Conservation (phyloP, 1,140 invertebrate genomes). For the Aricia agestis region DNA sequence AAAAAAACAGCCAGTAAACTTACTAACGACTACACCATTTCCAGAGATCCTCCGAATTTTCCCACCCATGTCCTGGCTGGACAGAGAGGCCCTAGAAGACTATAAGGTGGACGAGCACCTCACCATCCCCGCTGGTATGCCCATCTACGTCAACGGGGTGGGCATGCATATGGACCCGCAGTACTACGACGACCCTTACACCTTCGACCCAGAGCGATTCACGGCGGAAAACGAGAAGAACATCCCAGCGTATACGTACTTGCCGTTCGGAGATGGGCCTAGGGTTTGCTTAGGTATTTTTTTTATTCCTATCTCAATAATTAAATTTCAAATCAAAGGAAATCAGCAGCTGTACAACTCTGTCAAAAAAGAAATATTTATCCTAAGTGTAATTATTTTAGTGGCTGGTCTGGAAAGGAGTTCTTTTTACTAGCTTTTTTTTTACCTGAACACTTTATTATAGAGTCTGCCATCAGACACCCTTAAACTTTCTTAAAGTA, state of each 20-base stretch:
- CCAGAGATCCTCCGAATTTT: slow-evolving; percentile 77
- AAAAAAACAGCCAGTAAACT: neutral
- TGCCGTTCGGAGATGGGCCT: slow-evolving; percentile 82
- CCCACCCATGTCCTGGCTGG: slow-evolving; percentile 67
- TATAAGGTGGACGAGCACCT: slow-evolving; percentile 63
- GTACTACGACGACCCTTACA: slow-evolving; percentile 72
- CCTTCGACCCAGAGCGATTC: slow-evolving; percentile 77
- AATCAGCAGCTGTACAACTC: too few species aligned
- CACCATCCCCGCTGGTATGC: slow-evolving; percentile 49
- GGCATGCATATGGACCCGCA: slow-evolving; percentile 72
- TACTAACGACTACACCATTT: slow-evolving; percentile 14
- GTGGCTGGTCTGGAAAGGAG: too few species aligned
- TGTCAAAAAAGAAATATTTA: too few species aligned
- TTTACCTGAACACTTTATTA: too few species aligned
- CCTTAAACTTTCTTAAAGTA: too few species aligned
- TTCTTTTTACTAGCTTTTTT: too few species aligned
- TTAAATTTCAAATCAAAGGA: too few species aligned
- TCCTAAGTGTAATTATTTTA: too few species aligned
- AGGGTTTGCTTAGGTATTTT: slow-evolving; percentile 79
- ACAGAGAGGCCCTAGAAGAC: slow-evolving; percentile 53
- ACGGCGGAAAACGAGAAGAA: slow-evolving; percentile 59
- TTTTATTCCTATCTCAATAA: neutral
- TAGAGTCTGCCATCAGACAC: too few species aligned
- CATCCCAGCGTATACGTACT: slow-evolving; percentile 51
- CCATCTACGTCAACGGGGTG: slow-evolving; percentile 39